These are phyloP conservation scores for Lagria hirta DNA, from an alignment of 2,888 invertebrate genomes.

Conservation along the genomic window DNA sequence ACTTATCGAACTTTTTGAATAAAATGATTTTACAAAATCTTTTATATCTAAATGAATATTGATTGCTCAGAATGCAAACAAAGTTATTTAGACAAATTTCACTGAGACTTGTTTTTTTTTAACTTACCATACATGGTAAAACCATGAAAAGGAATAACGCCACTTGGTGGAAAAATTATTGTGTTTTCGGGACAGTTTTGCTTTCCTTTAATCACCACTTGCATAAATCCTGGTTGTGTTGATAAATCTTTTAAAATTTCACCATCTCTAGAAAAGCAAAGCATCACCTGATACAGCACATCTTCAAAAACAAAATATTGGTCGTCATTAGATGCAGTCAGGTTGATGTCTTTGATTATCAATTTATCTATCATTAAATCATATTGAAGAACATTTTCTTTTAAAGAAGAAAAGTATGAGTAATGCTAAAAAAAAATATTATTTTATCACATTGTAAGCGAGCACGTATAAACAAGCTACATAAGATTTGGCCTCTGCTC, in stretches of 20 bases:
- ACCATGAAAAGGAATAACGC: conserved; percentile 94
- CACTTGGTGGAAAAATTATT: conserved; percentile 88
- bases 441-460: background rate
- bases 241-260: conserved; percentile 75
- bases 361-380: conserved; percentile 93
- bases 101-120: no score
- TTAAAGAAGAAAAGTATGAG: conserved; percentile 77
- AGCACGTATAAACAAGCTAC: conserved; percentile 53
- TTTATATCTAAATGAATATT: no score
- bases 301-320: conserved; percentile 98
- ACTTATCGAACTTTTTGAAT: no score
- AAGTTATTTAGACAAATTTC: no score
- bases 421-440: conserved; percentile 65
- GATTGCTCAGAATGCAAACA: no score
- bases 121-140: conserved; percentile 93
- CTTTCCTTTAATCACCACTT: conserved; percentile 74
- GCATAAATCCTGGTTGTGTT: conserved; percentile 65
- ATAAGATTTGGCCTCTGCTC: conserved; percentile 70
- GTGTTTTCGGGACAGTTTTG: conserved; percentile 66
- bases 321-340: conserved; percentile 96
- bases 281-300: conserved; percentile 86
- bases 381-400: conserved; percentile 78
- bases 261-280: conserved; percentile 89
- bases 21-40: no score
- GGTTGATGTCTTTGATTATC: conserved; percentile 92